These are phyloP conservation scores for Hypothenemus hampei DNA, from an alignment of 1,140 invertebrate species.

Conservation along the genomic window DNA sequence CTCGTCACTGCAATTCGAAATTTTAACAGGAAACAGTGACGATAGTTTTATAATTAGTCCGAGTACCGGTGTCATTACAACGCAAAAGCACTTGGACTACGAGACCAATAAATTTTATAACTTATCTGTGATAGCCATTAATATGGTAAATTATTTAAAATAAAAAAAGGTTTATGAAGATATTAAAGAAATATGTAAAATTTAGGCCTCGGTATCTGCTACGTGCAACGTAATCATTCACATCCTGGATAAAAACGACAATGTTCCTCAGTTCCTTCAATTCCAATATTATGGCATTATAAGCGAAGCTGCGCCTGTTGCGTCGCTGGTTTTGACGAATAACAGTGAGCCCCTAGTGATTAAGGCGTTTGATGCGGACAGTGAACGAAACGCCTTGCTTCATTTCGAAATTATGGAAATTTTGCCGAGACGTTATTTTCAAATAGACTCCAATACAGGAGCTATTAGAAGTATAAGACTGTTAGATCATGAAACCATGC, in stretches of 20 bases:
- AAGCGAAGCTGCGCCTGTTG: constrained; percentile 64
- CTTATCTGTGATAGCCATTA: constrained; percentile 75
- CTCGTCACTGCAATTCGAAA: constrained; percentile 76
- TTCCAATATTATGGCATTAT: constrained; percentile 64
- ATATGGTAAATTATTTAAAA: constrained; percentile 77
- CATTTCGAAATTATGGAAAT: constrained; percentile 81
- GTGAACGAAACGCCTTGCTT: constrained; percentile 74
- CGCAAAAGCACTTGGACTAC: constrained; percentile 71
- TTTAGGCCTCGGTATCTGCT: constrained; percentile 62
- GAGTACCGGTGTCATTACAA: constrained; percentile 74
- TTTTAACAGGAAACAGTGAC: constrained; percentile 69
- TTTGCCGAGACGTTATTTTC: constrained; percentile 67
- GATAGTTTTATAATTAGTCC: constrained; percentile 78
- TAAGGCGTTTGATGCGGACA: constrained; percentile 71
- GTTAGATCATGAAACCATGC: constrained; percentile 76
- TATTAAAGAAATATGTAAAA: too few relatives aligned
- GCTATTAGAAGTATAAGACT: constrained; percentile 72
- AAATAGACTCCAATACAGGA: constrained; percentile 83
- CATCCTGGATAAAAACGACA: constrained; percentile 80
- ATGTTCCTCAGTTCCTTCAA: constrained; percentile 71
- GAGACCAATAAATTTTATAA: constrained; percentile 75
- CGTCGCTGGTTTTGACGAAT: constrained; percentile 66
- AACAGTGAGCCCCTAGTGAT: constrained; percentile 71
- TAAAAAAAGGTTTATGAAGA: too few relatives aligned
- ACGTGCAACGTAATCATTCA: constrained; percentile 66